Percentiles rank a stretch among this genome's conserved stretches.
These are phyloP conservation scores for Cabera pusaria DNA, from an alignment of 2,888 invertebrate genomes.

Conservation along the genomic window DNA sequence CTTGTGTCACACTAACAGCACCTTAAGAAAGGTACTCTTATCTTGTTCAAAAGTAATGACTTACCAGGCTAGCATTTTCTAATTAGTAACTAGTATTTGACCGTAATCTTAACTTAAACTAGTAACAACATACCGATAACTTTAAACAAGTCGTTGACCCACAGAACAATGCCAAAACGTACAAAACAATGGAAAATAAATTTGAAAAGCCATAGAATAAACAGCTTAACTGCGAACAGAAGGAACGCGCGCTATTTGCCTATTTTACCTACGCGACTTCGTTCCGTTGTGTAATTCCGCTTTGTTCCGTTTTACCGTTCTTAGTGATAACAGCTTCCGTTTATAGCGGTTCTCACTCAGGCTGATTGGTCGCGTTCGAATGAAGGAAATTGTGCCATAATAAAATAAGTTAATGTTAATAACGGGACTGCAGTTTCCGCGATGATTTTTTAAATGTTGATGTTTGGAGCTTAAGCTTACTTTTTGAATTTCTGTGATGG, in stretches of 20 bases:
- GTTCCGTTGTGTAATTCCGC: constrained; percentile 35
- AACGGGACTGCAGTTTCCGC: constrained; percentile 55
- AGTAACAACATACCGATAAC: constrained; percentile 32
- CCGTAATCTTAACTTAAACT: constrained; percentile 18
- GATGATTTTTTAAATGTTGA: constrained; percentile 63
- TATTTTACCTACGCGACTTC: constrained; percentile 44
- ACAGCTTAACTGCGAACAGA: constrained; percentile 34
- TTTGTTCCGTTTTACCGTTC: constrained; percentile 48
- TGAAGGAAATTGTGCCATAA: constrained; percentile 69
- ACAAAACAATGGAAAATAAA: constrained; percentile 58
- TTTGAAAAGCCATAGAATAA: constrained; percentile 56
- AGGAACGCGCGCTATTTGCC: constrained; percentile 28
- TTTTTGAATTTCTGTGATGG: no score
- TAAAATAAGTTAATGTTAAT: constrained; percentile 68
- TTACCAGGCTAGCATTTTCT: no score
- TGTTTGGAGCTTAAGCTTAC: constrained; percentile 33
- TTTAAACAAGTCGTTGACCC: constrained; percentile 42
- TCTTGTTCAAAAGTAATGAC: no score
- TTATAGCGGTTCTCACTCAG: constrained; percentile 71
- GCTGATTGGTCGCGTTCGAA: constrained; percentile 66
- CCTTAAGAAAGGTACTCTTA: no score
- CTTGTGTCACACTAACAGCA: no score
- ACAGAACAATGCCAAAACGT: constrained; percentile 40
- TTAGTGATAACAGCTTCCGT: constrained; percentile 61
- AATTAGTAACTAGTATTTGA: no score